These are phyloP conservation scores for Charadrius vociferus DNA, from an alignment of 2,113 vertebrate species.

Conservation along the genomic window DNA sequence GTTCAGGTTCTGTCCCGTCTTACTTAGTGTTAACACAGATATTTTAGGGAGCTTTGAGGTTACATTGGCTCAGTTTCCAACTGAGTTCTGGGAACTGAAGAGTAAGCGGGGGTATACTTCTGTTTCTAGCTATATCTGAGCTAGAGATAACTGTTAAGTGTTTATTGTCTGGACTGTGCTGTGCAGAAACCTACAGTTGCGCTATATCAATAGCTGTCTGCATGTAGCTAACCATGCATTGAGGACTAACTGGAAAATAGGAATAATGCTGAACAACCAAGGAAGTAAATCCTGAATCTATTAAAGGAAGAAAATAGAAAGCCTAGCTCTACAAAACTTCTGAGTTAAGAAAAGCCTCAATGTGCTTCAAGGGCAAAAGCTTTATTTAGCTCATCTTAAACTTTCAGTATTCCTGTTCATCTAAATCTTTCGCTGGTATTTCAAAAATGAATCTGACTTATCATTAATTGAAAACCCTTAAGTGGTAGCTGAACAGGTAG, in stretches of 20 bases:
- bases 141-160: neutral
- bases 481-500: neutral
- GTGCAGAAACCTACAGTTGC: neutral
- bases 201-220: neutral
- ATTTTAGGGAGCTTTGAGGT: neutral
- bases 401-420: neutral
- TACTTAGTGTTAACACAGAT: neutral
- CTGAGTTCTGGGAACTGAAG: conserved; percentile 6
- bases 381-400: neutral
- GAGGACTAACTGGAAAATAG: neutral
- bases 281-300: conserved; percentile 39
- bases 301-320: conserved; percentile 36
- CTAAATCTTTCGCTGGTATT: neutral
- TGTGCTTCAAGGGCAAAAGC: neutral
- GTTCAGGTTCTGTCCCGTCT: neutral
- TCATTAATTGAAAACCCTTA: neutral
- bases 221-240: neutral
- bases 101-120: neutral
- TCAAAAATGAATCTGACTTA: neutral
- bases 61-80: neutral
- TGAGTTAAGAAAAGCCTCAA: neutral
- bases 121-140: neutral
- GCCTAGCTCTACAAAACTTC: neutral
- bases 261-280: neutral
- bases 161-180: neutral